These are phyloP conservation scores for Drepanosiphum platanoidis DNA, from an alignment of 2,888 invertebrate genomes.

Conservation along the genomic window DNA sequence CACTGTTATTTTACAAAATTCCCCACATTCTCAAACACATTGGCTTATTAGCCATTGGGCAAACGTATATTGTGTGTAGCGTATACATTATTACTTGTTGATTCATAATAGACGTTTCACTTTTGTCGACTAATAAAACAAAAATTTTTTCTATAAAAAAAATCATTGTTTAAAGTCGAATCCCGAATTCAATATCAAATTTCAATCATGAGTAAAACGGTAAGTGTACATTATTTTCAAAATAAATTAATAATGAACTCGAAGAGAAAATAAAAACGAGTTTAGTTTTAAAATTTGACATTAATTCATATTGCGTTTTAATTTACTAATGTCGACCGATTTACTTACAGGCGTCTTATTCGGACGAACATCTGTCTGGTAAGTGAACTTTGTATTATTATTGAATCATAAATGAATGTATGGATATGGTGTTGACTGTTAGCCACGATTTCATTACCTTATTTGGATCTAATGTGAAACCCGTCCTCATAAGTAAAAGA, in stretches of 20 bases:
- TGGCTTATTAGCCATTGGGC: no score
- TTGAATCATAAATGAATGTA: constrained; percentile 26
- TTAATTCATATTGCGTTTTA: no score
- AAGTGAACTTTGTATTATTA: constrained; percentile 69
- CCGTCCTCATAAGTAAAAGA: constrained; percentile 32
- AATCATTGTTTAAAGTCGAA: no score
- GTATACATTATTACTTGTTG: not conserved
- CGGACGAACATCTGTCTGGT: constrained; percentile 93
- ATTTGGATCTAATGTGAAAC: constrained; percentile 57
- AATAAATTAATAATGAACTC: no score
- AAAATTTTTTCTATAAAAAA: no score
- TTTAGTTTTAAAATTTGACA: no score
- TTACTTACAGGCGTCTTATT: constrained; percentile 79
- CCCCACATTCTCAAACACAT: constrained; percentile 3
- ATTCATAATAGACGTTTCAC: not conserved
- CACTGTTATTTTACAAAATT: constrained; percentile 42
- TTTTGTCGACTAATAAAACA: no score
- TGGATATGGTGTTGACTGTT: not conserved
- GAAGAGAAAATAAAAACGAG: no score
- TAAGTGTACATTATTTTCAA: not conserved
- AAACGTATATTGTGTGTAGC: no score
- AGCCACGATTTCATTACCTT: constrained; percentile 54
- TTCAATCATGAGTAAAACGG: constrained; percentile 44
- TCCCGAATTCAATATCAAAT: not conserved
- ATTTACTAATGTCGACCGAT: not conserved